phyloP scores from a whole-genome alignment of 1,140 invertebrate species.

The Thrips palmi region DNA sequence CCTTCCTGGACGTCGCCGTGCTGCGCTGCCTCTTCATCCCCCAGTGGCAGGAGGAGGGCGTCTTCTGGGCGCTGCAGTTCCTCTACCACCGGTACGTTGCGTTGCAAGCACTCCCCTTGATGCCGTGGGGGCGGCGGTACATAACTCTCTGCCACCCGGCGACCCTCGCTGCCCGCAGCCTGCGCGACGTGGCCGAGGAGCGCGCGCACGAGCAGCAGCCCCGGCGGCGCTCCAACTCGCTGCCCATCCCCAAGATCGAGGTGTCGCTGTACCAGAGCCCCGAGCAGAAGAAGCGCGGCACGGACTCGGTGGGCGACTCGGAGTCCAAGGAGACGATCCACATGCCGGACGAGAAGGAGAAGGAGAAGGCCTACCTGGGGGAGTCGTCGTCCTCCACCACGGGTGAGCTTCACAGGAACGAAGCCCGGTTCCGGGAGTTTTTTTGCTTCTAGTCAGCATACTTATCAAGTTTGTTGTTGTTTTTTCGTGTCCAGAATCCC shows the following conservation, averaged over 20 bases:
- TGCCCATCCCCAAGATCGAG: constrained; percentile 85
- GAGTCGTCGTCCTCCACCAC: no score
- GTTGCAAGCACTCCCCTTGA: constrained; percentile 5
- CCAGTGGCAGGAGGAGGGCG: constrained; percentile 95
- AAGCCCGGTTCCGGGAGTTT: no score
- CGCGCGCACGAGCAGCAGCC: constrained; percentile 49
- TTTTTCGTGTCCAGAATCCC: constrained; percentile 24
- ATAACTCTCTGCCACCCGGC: no score
- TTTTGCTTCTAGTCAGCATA: neutral
- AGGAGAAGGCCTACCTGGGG: no score
- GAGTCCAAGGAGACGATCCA: no score
- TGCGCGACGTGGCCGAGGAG: constrained; percentile 65
- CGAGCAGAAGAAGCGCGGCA: constrained; percentile 43
- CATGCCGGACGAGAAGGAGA: no score
- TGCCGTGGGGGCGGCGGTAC: no score
- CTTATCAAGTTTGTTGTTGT: no score
- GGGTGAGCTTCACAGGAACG: no score
- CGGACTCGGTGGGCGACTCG: no score
- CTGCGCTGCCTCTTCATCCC: constrained; percentile 89
- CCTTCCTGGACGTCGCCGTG: constrained; percentile 90
- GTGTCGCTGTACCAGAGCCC: constrained; percentile 64
- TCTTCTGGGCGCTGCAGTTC: constrained; percentile 93
- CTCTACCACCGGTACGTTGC: constrained; percentile 57
- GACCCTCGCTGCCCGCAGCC: constrained; percentile 33
- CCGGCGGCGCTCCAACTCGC: constrained; percentile 69